Evolutionary conservation across 2,113 vertebrate species (phyloP).

Genomic region (Ammospiza caudacuta): DNA sequence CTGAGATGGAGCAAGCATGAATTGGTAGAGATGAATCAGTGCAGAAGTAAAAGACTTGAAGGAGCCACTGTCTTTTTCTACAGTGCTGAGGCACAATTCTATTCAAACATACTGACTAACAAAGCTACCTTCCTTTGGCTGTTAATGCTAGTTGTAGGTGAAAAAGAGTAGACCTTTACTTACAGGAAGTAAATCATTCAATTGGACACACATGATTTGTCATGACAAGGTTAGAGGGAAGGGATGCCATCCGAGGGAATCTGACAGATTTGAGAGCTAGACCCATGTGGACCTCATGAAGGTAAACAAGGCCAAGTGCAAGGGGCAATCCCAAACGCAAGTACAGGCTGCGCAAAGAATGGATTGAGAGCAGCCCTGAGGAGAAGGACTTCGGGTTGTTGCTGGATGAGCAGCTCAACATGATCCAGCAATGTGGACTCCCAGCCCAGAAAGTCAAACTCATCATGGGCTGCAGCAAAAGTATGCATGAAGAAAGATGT

Average conservation of each 20-base stretch:
- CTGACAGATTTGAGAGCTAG: background rate
- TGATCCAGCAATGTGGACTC: background rate
- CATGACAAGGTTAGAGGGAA: background rate
- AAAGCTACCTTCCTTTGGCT: background rate
- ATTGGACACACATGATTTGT: background rate
- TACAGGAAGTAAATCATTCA: background rate
- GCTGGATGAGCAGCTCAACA: background rate
- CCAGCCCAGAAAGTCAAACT: background rate
- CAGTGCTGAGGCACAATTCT: background rate
- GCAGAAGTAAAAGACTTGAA: background rate
- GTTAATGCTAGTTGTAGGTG: background rate
- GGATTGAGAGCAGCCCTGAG: background rate
- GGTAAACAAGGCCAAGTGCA: background rate
- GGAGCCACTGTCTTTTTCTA: background rate
- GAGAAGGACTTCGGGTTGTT: background rate
- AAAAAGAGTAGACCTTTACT: background rate
- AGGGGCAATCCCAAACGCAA: background rate
- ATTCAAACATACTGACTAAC: background rate
- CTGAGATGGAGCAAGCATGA: background rate
- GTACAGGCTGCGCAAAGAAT: too few species aligned
- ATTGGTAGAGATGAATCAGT: background rate
- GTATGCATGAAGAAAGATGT: background rate
- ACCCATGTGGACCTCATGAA: background rate
- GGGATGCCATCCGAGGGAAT: background rate
- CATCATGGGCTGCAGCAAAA: background rate